These are phyloP conservation scores for Drosophila guanche DNA, from an alignment of 1,140 invertebrate species.

Conservation along the genomic window DNA sequence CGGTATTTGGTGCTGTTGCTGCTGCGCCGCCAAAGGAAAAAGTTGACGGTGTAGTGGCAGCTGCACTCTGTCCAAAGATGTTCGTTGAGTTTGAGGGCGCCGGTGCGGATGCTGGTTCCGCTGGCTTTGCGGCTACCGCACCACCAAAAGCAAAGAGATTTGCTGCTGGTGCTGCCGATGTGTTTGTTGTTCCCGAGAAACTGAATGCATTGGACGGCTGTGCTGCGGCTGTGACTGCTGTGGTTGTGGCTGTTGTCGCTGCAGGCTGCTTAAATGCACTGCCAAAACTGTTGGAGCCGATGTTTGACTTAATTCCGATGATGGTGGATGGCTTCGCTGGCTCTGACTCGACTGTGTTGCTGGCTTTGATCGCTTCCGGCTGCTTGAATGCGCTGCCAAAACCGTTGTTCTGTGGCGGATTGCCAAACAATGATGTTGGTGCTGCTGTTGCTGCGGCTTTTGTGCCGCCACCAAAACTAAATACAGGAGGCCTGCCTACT, in stretches of 20 bases:
- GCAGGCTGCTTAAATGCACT: conserved; percentile 8
- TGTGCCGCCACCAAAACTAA: conserved; percentile 11
- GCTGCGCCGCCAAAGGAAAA: conserved; percentile 39
- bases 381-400: conserved; percentile 22
- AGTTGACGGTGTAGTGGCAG: background rate
- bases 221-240: background rate
- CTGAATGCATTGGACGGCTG: conserved; percentile 11
- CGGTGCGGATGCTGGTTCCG: background rate
- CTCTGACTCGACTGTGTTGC: background rate
- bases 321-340: background rate
- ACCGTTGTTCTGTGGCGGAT: conserved; percentile 1
- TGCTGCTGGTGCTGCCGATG: background rate
- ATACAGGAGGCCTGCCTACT: background rate
- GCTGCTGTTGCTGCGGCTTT: background rate
- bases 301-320: too few relatives aligned
- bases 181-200: conserved; percentile 9
- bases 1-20: background rate
- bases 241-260: background rate
- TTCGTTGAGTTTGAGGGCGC: background rate
- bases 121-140: background rate
- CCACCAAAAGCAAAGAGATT: conserved; percentile 36
- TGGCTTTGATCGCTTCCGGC: background rate
- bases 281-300: conserved; percentile 13
- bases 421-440: conserved; percentile 1
- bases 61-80: conserved; percentile 25